Conservation (phyloP, 2,888 invertebrate genomes). For the Octonoba sinensis region DNA sequence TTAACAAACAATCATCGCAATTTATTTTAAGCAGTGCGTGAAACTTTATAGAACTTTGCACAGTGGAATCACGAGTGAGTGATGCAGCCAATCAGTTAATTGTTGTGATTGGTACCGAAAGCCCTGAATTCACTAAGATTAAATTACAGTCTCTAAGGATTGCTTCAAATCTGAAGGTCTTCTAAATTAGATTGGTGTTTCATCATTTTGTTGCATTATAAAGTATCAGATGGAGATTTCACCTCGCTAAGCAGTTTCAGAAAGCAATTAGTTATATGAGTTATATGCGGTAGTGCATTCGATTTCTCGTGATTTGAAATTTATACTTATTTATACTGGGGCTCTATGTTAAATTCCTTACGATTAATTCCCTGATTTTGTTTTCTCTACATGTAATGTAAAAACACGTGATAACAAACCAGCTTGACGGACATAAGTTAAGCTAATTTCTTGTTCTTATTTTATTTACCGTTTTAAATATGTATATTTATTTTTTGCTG, state of each 20-base stretch:
- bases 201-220: slow-evolving; percentile 1
- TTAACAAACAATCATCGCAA: neutral
- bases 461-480: no score
- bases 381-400: no score
- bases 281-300: no score
- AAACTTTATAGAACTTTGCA: neutral
- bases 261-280: neutral
- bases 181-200: slow-evolving; percentile 1
- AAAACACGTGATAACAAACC: no score
- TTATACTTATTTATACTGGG: no score
- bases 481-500: no score
- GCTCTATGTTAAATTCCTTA: no score
- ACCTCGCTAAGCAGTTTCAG: neutral
- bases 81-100: slow-evolving; percentile 15
- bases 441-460: no score
- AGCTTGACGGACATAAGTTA: no score
- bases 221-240: neutral
- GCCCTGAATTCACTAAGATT: slow-evolving; percentile 7
- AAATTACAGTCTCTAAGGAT: neutral
- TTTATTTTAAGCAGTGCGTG: neutral
- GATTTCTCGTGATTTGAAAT: no score
- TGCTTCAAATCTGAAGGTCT: neutral
- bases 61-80: neutral
- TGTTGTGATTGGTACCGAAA: slow-evolving; percentile 1
- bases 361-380: no score